Base-by-base conservation (phyloP, 2,113 vertebrate genomes). In the Enhydra lutris region DNA sequence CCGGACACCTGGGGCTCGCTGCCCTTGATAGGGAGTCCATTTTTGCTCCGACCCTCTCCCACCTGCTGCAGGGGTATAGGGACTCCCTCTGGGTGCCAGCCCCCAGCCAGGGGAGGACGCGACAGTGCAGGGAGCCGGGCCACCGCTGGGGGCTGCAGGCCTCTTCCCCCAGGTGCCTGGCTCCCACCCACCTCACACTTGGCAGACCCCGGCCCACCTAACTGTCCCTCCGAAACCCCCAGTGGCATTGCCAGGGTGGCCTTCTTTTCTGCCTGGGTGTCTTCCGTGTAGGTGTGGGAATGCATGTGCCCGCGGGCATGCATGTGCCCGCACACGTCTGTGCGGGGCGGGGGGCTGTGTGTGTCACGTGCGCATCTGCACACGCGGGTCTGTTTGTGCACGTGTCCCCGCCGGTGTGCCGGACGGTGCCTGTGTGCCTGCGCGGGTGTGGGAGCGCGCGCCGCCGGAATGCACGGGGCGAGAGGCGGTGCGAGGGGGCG, bases 381-480 rank as follows among this genome's bases (percentile, higher is more conserved):
- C 90, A 36, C 47, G 12, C 36, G 55, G 59, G 82, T 50, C 74
- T 79, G 55, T 36, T 26, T 10, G 50, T 13, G 11, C 52, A 15
- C 29, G 42, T 21, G 34, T 1, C 39, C 21, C 34, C 17, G 36
- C 4, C 52, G 11, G 39, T 59, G 12, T 11, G 12, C 21, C 14
- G 1, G 52, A 55, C 55, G 61, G 55, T 18, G 84, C 29, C 8
- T n/a, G 34, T 12, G 85, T 20, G 10, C 13, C 7, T 9, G 61
- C 24, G 4, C 21, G 10, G 11, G 13, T 21, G 45, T 17, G 29
- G 2, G 95, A 45, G 61, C 76, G 9, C 59, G 61, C 69, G 9
- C 65, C 36, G 93, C 65, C 42, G 89, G 98, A 97, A 97, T 93
- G 96, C 57, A 6, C 2, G 24, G 78, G 59, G n/a, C 21, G 7